Evolutionary conservation across 2,113 vertebrate genomes (phyloP).

Genomic region (Tamias sibiricus): DNA sequence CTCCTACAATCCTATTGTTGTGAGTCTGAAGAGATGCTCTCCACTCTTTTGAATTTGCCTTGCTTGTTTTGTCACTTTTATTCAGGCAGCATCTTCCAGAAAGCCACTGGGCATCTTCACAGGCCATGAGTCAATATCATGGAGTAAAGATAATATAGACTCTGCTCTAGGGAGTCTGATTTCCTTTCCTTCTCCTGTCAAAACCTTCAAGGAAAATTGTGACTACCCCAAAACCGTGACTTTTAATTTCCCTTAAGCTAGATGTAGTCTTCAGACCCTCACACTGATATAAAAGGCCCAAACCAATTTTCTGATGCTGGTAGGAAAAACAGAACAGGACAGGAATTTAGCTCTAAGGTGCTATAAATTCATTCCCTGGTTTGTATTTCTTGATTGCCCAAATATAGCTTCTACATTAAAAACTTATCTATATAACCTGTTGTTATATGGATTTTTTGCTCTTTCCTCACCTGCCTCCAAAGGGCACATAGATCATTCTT

Average conservation of each 20-base stretch:
- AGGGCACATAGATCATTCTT: neutral
- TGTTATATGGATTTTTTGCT: neutral
- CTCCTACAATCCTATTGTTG: neutral
- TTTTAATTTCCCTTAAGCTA: constrained; percentile 61
- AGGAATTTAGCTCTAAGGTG: constrained; percentile 3
- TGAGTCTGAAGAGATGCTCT: neutral
- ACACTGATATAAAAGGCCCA: neutral
- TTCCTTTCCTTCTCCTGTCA: constrained; percentile 31
- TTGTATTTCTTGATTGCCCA: neutral
- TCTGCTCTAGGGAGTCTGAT: neutral
- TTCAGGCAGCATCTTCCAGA: constrained; percentile 19
- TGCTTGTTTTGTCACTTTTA: constrained; percentile 19
- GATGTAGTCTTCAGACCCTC: neutral
- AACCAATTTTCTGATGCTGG: neutral
- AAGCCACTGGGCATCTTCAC: neutral
- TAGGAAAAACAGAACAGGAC: neutral
- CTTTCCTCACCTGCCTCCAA: neutral
- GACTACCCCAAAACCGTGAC: constrained; percentile 11
- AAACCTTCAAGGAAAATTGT: constrained; percentile 13
- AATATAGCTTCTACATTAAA: neutral
- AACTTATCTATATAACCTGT: neutral
- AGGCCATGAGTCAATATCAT: neutral
- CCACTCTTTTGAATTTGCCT: neutral
- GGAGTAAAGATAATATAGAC: neutral
- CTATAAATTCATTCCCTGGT: neutral